Base-by-base conservation (phyloP, 2,888 invertebrate genomes). In the Oegoconia quadripuncta region DNA sequence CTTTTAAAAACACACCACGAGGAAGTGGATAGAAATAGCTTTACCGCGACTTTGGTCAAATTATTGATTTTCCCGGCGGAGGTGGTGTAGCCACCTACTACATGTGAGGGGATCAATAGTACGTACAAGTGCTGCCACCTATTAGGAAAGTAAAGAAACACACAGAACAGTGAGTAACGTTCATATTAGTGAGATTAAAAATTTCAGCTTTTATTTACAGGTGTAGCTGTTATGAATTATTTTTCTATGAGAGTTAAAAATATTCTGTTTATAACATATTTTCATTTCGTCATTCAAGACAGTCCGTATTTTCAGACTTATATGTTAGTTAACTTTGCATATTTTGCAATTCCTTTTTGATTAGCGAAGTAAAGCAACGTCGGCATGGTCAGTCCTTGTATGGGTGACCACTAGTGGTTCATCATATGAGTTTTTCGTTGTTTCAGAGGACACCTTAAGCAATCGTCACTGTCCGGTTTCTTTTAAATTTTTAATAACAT, bases 1-100 rank as follows among this genome's bases (percentile, higher is more conserved):
- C 46, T 48, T 44, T 52, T 47, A 48, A n/a, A n/a, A 49, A 55
- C 38, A 54, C 54, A 48, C 42, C 48, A 45, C 45, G 52, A 50
- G 48, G 59, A 53, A 60, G 52, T 57, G 53, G 8, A 13, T 20
- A 12, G 7, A 61, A 67, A 66, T 64, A 68, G 72, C 53, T 71
- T 80, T 76, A 66, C 73, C 70, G 57, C 54, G 52, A 53, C 58
- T 66, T 70, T 59, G 59, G 58, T 57, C 53, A 64, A 28, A 61
- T 69, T 81, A 87, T 87, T 81, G 86, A 87, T 87, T 83, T 59
- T 61, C 55, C 63, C 64, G 63, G 58, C 54, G 53, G 42, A 38
- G 34, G 51, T 46, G 40, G 41, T 47, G 43, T 44, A 44, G 50
- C 38, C n/a, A n/a, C n/a, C n/a, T 46, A 45, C 49, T 50, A 55